Conservation (phyloP, 2,797 vertebrate genomes). For the Dicrostonyx torquatus region DNA sequence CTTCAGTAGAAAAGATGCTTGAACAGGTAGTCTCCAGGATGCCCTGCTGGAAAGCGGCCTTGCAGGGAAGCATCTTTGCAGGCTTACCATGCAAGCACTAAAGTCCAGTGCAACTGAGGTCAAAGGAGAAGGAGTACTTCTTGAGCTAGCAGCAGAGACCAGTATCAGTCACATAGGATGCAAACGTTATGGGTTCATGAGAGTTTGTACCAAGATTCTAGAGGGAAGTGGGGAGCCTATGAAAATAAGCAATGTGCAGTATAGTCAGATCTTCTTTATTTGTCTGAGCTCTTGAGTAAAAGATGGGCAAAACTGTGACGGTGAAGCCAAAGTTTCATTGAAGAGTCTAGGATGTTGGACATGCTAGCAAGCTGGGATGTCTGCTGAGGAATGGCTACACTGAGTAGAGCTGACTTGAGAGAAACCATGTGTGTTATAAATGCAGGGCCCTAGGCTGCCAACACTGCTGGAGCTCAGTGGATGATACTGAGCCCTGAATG, state of each 20-base stretch:
- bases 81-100: not conserved
- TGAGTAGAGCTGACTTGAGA: not conserved
- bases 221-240: not conserved
- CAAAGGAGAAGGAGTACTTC: not conserved
- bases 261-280: not conserved
- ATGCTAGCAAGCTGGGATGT: not conserved
- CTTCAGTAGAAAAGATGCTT: not conserved
- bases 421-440: not conserved
- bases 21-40: not conserved
- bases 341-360: not conserved
- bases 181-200: not conserved
- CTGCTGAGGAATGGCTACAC: not conserved
- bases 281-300: not conserved
- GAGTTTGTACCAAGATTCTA: not conserved
- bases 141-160: not conserved
- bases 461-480: not conserved
- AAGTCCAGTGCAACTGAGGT: not conserved
- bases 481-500: not conserved
- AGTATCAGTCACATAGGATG: not conserved
- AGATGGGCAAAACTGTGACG: not conserved
- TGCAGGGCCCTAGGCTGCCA: not conserved
- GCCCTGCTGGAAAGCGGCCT: not conserved
- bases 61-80: not conserved
- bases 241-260: not conserved
- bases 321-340: not conserved